phyloP scores from a whole-genome alignment of 2,797 vertebrate species.

The Sebastolobus alascanus region DNA sequence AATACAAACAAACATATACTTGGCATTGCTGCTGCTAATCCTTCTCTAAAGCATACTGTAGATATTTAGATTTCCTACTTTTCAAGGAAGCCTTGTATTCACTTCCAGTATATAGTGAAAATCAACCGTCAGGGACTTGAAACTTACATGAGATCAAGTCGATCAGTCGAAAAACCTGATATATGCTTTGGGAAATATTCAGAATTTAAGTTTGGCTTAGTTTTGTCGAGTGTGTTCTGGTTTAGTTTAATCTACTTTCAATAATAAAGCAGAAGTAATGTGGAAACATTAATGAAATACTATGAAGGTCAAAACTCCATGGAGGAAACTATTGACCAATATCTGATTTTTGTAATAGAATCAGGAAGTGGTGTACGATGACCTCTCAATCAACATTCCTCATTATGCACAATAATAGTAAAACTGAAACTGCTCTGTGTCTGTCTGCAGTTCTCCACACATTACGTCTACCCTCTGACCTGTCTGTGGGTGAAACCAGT shows the following conservation, averaged over 20 bases:
- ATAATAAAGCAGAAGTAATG: neutral
- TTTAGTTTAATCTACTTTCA: neutral
- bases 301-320: too few species aligned
- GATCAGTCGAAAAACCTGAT: neutral
- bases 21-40: neutral
- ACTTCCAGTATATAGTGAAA: neutral
- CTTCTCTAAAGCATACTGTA: neutral
- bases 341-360: neutral
- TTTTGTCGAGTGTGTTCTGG: neutral
- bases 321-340: neutral
- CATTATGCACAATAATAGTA: neutral
- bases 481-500: conserved; percentile 95
- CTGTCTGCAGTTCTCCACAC: conserved; percentile 91
- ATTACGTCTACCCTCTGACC: conserved; percentile 92
- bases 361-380: neutral
- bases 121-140: neutral
- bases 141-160: neutral
- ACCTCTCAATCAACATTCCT: neutral
- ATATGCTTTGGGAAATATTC: neutral
- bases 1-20: neutral
- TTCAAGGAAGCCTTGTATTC: neutral
- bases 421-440: conserved; percentile 27
- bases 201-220: neutral
- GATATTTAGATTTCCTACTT: neutral
- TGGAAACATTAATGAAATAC: neutral